Percentiles rank a stretch among this genome's conserved stretches.
These are phyloP conservation scores for Tribolium castaneum DNA, from an alignment of 1,140 invertebrate genomes.

Conservation along the genomic window DNA sequence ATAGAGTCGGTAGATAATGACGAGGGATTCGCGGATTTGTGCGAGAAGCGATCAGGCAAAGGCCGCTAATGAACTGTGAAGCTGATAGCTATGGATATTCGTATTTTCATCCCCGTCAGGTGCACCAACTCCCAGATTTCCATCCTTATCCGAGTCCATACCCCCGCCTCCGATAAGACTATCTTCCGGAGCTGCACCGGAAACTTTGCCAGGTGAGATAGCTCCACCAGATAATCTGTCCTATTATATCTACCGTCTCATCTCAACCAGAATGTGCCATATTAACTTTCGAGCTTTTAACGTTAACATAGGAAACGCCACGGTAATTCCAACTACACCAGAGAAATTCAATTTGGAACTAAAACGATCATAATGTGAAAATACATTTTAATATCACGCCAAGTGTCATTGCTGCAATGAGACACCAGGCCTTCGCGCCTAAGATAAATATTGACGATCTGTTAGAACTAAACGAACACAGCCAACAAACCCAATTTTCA, in stretches of 20 bases:
- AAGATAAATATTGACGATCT: too few relatives aligned
- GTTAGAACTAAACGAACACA: too few relatives aligned
- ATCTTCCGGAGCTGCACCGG: constrained; percentile 18
- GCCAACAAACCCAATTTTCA: background rate
- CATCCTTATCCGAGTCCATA: constrained; percentile 38
- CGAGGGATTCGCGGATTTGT: constrained; percentile 42
- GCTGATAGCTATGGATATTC: constrained; percentile 43
- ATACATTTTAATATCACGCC: background rate
- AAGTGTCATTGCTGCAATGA: too few relatives aligned
- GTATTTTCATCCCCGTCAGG: constrained; percentile 43
- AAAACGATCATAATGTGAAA: background rate
- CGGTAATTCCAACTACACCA: background rate
- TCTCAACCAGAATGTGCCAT: constrained; percentile 30
- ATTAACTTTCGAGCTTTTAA: constrained; percentile 28
- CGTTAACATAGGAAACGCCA: constrained; percentile 20
- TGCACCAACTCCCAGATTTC: constrained; percentile 37
- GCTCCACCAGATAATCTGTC: constrained; percentile 21
- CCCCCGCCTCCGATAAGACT: background rate
- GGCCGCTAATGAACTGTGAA: constrained; percentile 43
- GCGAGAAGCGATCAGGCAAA: constrained; percentile 41
- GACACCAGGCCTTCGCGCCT: too few relatives aligned
- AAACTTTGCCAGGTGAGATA: constrained; percentile 33
- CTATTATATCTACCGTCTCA: constrained; percentile 28
- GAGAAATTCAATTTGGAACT: constrained; percentile 22
- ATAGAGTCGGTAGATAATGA: constrained; percentile 39